These are phyloP conservation scores for Albula goreensis DNA, from an alignment of 2,113 vertebrate genomes.

Conservation along the genomic window DNA sequence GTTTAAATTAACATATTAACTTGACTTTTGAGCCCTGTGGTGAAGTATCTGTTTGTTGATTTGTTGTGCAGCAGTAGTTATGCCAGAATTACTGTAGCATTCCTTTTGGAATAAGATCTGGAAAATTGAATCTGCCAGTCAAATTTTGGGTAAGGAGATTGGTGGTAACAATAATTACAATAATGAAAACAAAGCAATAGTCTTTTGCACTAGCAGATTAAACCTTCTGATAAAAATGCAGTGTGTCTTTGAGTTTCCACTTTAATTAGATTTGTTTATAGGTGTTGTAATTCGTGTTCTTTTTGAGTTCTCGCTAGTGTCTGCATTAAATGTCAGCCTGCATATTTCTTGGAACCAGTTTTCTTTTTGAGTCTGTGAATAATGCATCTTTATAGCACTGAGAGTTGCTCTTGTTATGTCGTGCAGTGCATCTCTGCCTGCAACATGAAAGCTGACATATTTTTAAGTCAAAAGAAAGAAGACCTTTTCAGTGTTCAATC, in stretches of 20 bases:
- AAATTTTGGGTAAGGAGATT: not conserved
- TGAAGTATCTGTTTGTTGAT: not conserved
- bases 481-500: not conserved
- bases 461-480: not conserved
- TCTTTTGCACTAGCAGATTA: not conserved
- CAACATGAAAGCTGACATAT: conserved; percentile 8
- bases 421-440: not conserved
- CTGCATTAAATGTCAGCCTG: conserved; percentile 18
- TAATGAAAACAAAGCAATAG: not conserved
- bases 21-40: not conserved
- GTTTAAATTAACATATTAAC: not conserved
- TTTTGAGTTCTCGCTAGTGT: not conserved
- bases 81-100: not conserved
- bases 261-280: conserved; percentile 14
- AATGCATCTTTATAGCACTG: conserved; percentile 1
- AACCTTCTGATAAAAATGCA: not conserved
- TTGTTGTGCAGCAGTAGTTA: not conserved
- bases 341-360: not conserved
- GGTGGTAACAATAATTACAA: not conserved
- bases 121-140: conserved; percentile 3
- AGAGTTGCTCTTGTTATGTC: not conserved
- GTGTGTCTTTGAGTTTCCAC: conserved; percentile 11
- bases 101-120: not conserved
- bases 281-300: not conserved
- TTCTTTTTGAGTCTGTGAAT: conserved; percentile 7